phyloP scores from a whole-genome alignment of 2,113 vertebrate genomes.

The Phrynocephalus versicolor region DNA sequence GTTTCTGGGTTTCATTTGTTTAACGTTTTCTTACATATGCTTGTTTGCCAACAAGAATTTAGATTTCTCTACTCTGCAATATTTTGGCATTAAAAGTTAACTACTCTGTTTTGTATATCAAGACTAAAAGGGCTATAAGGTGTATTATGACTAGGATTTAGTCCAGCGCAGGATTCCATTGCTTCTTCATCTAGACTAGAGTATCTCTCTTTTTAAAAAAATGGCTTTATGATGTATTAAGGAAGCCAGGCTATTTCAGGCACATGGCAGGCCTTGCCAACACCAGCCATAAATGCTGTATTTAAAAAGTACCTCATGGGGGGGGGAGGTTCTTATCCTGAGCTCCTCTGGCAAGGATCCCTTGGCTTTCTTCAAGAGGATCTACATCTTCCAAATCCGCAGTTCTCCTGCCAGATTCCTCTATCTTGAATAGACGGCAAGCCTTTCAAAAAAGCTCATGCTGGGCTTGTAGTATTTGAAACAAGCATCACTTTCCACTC shows the following conservation, averaged over 20 bases:
- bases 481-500: neutral
- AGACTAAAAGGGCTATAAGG: no score
- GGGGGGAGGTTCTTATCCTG: neutral
- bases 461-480: constrained; percentile 23
- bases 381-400: accelerated
- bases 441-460: neutral
- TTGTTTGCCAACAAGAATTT: neutral
- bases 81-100: neutral
- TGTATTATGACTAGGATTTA: neutral
- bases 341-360: neutral
- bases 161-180: neutral
- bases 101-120: neutral
- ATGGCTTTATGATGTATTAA: neutral
- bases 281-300: neutral
- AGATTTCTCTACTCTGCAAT: neutral
- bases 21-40: no score
- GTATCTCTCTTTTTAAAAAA: accelerated
- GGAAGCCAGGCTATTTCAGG: neutral
- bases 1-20: neutral
- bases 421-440: constrained; percentile 20
- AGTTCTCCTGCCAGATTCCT: neutral
- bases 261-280: neutral
- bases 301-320: accelerated
- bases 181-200: neutral
- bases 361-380: neutral